Conservation (phyloP, 1,140 invertebrate species). For the Plectrocnemia conspersa region DNA sequence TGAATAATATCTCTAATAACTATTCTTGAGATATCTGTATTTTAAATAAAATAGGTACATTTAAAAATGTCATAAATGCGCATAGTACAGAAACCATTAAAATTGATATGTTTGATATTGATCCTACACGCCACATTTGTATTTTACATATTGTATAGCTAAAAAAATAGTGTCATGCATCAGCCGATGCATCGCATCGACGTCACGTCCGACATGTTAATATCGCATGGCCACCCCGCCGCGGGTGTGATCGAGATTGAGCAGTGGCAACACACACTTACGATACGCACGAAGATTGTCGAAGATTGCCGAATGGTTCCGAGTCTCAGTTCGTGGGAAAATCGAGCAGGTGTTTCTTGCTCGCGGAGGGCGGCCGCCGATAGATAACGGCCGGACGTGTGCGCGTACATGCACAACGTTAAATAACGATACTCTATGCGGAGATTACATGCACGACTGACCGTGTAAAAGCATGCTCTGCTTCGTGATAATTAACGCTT, state of each 20-base stretch:
- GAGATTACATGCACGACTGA: background rate
- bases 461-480: background rate
- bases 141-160: too few species aligned
- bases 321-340: constrained; percentile 23
- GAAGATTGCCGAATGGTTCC: background rate
- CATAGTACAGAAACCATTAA: too few species aligned
- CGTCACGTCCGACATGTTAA: too few species aligned
- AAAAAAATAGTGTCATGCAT: too few species aligned
- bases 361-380: constrained; percentile 6
- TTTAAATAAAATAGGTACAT: too few species aligned
- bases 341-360: constrained; percentile 13
- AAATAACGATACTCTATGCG: background rate
- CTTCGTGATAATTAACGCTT: too few species aligned
- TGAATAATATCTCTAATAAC: too few species aligned
- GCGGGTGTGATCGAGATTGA: constrained; percentile 12
- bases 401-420: constrained; percentile 11
- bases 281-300: background rate
- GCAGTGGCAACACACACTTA: background rate
- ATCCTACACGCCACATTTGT: too few species aligned
- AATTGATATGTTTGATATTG: too few species aligned
- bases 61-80: too few species aligned
- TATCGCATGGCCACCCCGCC: constrained; percentile 15
- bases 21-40: too few species aligned
- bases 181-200: too few species aligned
- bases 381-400: constrained; percentile 18